These are phyloP conservation scores for Ceyx cyanopectus DNA, from an alignment of 2,113 vertebrate species.

Conservation along the genomic window DNA sequence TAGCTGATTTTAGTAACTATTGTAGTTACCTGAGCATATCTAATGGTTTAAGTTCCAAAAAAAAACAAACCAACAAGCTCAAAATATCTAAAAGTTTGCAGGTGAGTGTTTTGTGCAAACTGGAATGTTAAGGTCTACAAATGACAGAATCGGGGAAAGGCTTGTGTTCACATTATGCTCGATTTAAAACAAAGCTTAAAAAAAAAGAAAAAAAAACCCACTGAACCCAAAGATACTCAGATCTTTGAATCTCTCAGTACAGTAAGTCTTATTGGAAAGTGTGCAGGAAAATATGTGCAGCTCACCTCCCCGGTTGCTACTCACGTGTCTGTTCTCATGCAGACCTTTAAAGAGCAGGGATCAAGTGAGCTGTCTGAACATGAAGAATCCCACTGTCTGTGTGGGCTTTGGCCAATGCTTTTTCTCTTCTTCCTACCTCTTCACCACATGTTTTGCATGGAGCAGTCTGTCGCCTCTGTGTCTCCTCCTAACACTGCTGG, in stretches of 20 bases:
- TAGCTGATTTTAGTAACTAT: not conserved
- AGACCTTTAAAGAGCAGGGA: not conserved
- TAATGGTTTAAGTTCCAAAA: not conserved
- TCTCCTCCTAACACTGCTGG: not conserved
- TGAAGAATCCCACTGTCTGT: not conserved
- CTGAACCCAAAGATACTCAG: not conserved
- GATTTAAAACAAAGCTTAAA: not conserved
- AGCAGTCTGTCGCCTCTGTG: constrained; percentile 11
- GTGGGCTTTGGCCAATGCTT: constrained; percentile 13
- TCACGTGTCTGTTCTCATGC: constrained; percentile 19
- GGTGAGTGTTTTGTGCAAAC: not conserved
- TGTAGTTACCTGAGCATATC: fast-evolving
- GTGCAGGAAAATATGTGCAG: not conserved
- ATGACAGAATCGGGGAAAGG: not conserved
- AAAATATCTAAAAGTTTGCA: not conserved
- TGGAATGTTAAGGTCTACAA: not conserved
- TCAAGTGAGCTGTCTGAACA: not conserved
- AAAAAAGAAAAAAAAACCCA: not conserved
- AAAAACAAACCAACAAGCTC: not conserved
- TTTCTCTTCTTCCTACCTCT: not conserved
- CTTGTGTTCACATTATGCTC: fast-evolving
- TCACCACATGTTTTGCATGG: not conserved
- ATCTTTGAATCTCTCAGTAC: not conserved
- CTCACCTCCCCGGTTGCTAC: not conserved
- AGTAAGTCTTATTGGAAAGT: not conserved